Evolutionary conservation across 2,888 invertebrate genomes (phyloP), one percentile per base, ranked within the genome.

Genomic region (Hirtodrosophila confusa): DNA sequence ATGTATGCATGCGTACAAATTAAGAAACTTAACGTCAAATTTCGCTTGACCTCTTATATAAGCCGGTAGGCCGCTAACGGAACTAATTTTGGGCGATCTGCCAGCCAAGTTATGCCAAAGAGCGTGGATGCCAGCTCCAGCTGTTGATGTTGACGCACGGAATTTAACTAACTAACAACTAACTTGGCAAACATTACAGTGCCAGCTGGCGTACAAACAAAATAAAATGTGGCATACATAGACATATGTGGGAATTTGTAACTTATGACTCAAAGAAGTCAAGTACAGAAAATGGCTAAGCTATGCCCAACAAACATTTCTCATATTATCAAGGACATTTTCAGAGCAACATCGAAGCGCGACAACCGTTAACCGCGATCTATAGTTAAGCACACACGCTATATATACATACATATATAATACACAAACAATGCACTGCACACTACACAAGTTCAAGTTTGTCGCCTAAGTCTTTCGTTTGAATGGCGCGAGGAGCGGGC

Each of bases 391-490:
- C 17, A 17, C 17, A 17, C 17, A 17, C 17, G 2, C 27, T 4
- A 27, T 35, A 33, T 39, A 54, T 51, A 64, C 47, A 56, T 61
- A 69, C 56, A 45, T 50, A 47, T 47, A 37, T 41, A 40, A 61
- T 3, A 40, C 61, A 48, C 57, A 44, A 44, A 61, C 40, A 31
- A 29, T 37, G 37, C 58, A 69, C 64, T 54, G 47, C 68, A 60
- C 57, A 35, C 37, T 50, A 8, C 29, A 61, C 79, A 89, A 89
- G 89, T 89, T 89, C 89, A 89, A 89, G 89, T 89, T 89, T 89
- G 86, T 83, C 57, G 80, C 78, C 78, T 69, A 76, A 86, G 78
- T 84, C 80, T 84, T 88, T 79, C 56, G 78, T 71, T 65, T 48
- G 40, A 49, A 43, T 31, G 40, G 56, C 54, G 53, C 40, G 43